These are phyloP conservation scores for Anthopleura sola DNA, from an alignment of 64 coral and sea anemone species.

Conservation along the genomic window DNA sequence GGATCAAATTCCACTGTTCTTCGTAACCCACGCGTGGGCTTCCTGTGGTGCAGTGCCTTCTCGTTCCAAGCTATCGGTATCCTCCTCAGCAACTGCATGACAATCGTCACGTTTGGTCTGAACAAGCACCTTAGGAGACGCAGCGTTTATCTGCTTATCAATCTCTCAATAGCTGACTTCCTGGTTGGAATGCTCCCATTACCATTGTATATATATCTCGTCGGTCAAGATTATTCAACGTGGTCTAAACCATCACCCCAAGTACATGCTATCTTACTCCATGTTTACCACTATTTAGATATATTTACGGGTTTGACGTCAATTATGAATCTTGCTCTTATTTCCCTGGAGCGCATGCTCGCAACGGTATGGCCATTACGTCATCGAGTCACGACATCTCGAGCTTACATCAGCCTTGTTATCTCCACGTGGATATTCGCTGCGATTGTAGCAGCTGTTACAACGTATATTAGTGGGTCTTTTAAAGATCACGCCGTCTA, in stretches of 20 bases:
- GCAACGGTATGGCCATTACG: slow-evolving; percentile 42
- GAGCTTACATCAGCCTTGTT: slow-evolving; percentile 9
- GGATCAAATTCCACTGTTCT: neutral
- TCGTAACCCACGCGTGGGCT: neutral
- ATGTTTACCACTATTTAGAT: neutral
- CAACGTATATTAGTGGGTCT: neutral
- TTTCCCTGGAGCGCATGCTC: slow-evolving; percentile 40
- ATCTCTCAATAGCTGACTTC: slow-evolving; percentile 21
- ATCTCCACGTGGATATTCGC: neutral
- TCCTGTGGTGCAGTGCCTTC: slow-evolving; percentile 20
- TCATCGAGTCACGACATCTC: slow-evolving; percentile 33
- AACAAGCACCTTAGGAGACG: slow-evolving; percentile 18
- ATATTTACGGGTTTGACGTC: slow-evolving; percentile 25
- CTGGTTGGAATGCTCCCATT: slow-evolving; percentile 18
- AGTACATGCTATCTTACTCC: neutral
- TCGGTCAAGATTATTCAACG: neutral
- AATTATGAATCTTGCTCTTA: slow-evolving; percentile 15
- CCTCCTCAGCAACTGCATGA: neutral
- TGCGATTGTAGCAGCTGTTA: neutral
- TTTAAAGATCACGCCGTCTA: neutral
- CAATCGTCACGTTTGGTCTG: slow-evolving; percentile 14
- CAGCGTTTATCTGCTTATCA: slow-evolving; percentile 19
- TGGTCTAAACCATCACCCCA: neutral
- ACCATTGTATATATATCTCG: neutral
- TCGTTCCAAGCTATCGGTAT: neutral